Conservation (phyloP, 2,113 vertebrate species). For the Leucosticte australis region DNA sequence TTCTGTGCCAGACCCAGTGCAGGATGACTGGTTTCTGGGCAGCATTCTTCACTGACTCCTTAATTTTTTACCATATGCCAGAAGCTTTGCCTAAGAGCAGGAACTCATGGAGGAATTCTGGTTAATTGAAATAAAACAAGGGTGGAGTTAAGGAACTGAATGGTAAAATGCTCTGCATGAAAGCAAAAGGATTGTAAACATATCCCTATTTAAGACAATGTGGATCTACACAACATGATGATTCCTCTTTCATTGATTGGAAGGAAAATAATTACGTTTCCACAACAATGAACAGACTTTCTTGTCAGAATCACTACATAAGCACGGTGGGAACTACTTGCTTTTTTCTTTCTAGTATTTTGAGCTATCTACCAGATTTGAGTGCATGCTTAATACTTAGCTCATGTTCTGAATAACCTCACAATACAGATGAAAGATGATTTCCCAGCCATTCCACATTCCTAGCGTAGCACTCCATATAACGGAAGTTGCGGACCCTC, state of each 20-base stretch:
- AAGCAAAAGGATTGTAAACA: background rate
- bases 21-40: background rate
- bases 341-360: background rate
- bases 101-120: background rate
- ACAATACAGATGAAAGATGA: background rate
- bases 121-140: background rate
- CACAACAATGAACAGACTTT: background rate
- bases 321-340: background rate
- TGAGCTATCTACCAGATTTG: background rate
- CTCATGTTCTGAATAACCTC: background rate
- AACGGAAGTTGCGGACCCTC: background rate
- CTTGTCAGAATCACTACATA: background rate
- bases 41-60: background rate
- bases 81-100: background rate
- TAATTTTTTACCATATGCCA: background rate
- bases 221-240: rapidly evolving
- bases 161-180: background rate
- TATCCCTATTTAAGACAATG: background rate
- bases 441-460: background rate
- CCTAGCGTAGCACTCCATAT: background rate
- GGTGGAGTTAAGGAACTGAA: background rate
- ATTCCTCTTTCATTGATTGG: background rate
- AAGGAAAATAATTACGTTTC: background rate
- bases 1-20: background rate
- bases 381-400: background rate